A percentile compares a stretch with the other conserved stretches of the same genome.
Conservation (phyloP, 2,888 invertebrate species). For the Rhagonycha fulva region DNA sequence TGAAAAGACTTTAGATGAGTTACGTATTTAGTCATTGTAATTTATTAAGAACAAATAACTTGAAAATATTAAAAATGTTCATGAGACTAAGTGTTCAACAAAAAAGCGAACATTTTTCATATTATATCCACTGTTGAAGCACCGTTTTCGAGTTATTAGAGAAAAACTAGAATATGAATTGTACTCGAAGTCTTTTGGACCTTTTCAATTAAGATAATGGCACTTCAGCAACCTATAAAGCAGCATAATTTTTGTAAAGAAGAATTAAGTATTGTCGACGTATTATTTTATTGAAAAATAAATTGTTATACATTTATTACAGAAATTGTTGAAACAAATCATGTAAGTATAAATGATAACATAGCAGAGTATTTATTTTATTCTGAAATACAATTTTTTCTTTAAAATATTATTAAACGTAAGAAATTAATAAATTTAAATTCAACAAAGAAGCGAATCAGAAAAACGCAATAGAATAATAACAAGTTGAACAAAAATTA, state of each 20-base stretch:
- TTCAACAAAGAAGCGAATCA: background rate
- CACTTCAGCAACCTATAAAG: too few relatives aligned
- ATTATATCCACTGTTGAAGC: too few relatives aligned
- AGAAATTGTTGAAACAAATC: slow-evolving; percentile 22
- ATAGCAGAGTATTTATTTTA: slow-evolving; percentile 20
- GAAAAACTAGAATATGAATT: too few relatives aligned
- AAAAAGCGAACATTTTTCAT: too few relatives aligned
- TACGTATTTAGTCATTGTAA: too few relatives aligned
- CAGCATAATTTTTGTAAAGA: background rate
- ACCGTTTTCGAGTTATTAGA: too few relatives aligned
- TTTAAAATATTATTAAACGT: background rate
- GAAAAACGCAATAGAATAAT: background rate
- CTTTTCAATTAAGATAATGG: too few relatives aligned
- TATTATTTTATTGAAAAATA: slow-evolving; percentile 28
- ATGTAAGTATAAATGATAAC: background rate
- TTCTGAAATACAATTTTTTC: slow-evolving; percentile 14
- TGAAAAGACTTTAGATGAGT: too few relatives aligned
- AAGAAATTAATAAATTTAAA: background rate
- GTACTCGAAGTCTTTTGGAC: too few relatives aligned
- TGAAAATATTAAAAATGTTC: too few relatives aligned
- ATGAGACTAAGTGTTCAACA: too few relatives aligned
- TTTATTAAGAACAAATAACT: too few relatives aligned
- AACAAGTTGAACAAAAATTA: background rate
- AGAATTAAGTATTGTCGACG: background rate
- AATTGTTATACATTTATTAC: slow-evolving; percentile 26